phyloP scores from a whole-genome alignment of 2,888 invertebrate genomes.

The Ectobius pallidus region DNA sequence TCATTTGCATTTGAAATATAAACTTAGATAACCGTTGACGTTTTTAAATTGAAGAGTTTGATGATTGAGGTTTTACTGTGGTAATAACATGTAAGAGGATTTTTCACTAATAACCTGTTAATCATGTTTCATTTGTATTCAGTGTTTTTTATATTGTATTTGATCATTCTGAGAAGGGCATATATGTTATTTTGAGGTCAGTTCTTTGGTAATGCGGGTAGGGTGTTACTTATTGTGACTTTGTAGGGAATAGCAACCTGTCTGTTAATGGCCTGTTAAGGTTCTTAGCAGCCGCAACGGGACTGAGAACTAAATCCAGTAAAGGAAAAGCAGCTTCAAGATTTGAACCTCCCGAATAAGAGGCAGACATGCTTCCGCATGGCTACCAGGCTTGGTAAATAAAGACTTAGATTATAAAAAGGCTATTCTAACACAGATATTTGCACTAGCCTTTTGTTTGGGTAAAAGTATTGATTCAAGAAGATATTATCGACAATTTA shows the following conservation, averaged over 20 bases:
- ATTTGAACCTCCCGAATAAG: slow-evolving; percentile 10
- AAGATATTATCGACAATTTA: no score
- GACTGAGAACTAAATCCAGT: slow-evolving; percentile 9
- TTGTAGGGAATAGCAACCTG: slow-evolving; percentile 14
- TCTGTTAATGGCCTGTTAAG: slow-evolving; percentile 21
- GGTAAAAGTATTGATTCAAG: no score
- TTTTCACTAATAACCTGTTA: background rate
- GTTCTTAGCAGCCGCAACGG: slow-evolving; percentile 8
- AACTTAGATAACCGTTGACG: no score
- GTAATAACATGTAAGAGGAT: background rate
- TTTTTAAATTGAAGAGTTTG: no score
- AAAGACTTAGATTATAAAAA: slow-evolving; percentile 12
- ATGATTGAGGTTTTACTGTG: slow-evolving; percentile 13
- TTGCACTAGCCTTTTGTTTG: slow-evolving; percentile 3
- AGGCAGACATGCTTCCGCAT: slow-evolving; percentile 19
- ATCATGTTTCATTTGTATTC: background rate
- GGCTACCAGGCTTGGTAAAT: slow-evolving; percentile 21
- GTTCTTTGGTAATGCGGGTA: background rate
- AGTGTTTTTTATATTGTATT: background rate
- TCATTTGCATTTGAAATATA: no score
- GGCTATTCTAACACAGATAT: slow-evolving; percentile 1
- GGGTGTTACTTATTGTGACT: slow-evolving; percentile 10
- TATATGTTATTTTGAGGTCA: background rate
- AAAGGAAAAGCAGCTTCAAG: slow-evolving; percentile 16
- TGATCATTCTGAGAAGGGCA: background rate